Base-by-base conservation (phyloP, 2,797 vertebrate genomes). In the Cossypha niveicapilla region DNA sequence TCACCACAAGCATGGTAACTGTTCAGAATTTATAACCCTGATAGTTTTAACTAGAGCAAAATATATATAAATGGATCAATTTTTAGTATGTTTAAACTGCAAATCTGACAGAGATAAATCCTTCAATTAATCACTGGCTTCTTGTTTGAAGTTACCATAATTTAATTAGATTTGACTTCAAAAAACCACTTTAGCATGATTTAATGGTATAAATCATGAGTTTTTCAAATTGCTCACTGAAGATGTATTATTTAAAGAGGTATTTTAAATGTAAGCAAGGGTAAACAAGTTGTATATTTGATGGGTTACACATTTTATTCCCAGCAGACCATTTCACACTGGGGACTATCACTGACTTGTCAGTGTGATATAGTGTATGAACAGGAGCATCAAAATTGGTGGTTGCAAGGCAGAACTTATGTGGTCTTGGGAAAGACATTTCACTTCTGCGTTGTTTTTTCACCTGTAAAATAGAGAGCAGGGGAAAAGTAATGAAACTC, bases 91-190 rank as follows among this genome's bases (percentile, higher is more conserved):
- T 88, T 50, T 79, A 93, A 93, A 92, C 90, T 62, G 44, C 53
- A 95, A 86, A 81, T 92, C 51, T 95, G 89, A 81, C 91, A 92
- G 86, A 92, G 70, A 93, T 32, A 95, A 95, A 92, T 66, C 37
- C 39, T 93, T 81, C 70, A 71, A 10, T 66, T 73, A 85, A 93
- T 89, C 68, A 88, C 45, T 88, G 70, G 57, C 24, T 78, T 89
- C 75, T 88, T 85, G 23, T 67, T 90, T 78, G 66, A 92, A 92
- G 19, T 57, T 84, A 89, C 62, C 67, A 71, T 54, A 41, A 77
- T 91, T 95, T 94, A 60, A 88, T 91, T 92, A 92, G 70, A 91
- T 72, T 68, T 91, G 44, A 48, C 66, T 93, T 93, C 3, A 44
- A 58, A 77, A 90, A 89, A 71, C 0, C 47, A 92, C 60, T 45